Conservation (phyloP, 2,113 vertebrate genomes). For the Labeo rohita region DNA sequence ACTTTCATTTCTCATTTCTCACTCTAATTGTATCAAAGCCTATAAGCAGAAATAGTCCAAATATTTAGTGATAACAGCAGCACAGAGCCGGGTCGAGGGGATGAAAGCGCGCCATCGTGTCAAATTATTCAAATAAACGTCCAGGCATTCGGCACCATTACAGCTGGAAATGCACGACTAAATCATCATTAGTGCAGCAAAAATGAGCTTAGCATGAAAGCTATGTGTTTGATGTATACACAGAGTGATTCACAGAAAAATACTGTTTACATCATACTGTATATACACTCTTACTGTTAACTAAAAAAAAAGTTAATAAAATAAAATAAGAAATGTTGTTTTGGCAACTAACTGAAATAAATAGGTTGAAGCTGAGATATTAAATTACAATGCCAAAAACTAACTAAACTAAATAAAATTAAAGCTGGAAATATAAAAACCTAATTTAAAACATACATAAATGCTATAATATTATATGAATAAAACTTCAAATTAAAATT, state of each 20-base stretch:
- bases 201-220: not conserved
- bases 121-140: not conserved
- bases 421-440: too few relatives aligned
- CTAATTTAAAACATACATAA: too few relatives aligned
- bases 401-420: too few relatives aligned
- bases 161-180: not conserved
- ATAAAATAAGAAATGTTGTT: too few relatives aligned
- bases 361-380: too few relatives aligned
- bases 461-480: too few relatives aligned
- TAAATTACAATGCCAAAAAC: too few relatives aligned
- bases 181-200: conserved; percentile 33
- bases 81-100: not conserved
- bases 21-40: conserved; percentile 5
- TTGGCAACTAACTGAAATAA: too few relatives aligned
- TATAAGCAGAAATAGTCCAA: conserved; percentile 2
- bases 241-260: too few relatives aligned
- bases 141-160: not conserved
- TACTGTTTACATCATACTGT: not conserved
- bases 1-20: conserved; percentile 12
- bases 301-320: too few relatives aligned
- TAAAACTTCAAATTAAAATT: too few relatives aligned
- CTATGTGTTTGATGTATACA: not conserved
- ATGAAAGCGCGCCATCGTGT: not conserved
- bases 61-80: conserved; percentile 1
- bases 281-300: too few relatives aligned